Percentiles rank a stretch among this genome's conserved stretches.
phyloP scores from a whole-genome alignment of 2,888 invertebrate species.

The Peribatodes rhomboidaria region DNA sequence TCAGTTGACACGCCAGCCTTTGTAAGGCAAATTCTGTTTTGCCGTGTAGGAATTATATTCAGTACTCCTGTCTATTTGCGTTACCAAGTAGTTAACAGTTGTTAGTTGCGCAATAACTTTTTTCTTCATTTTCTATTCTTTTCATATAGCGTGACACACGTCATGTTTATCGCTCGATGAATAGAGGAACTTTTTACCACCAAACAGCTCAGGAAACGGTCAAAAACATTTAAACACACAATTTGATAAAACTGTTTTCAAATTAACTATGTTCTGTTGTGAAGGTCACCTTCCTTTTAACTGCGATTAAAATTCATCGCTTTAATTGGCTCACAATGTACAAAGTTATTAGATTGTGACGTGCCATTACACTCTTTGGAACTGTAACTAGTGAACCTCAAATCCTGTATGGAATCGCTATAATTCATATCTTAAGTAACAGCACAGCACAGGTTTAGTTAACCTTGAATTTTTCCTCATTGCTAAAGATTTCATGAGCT shows the following conservation, averaged over 20 bases:
- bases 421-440: neutral
- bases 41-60: conserved; percentile 52
- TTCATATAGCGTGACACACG: conserved; percentile 66
- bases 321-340: conserved; percentile 23
- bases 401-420: neutral
- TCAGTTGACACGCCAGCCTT: conserved; percentile 59
- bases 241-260: conserved; percentile 54
- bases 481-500: neutral
- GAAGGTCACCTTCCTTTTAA: conserved; percentile 51
- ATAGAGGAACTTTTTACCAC: conserved; percentile 40
- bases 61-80: conserved; percentile 53
- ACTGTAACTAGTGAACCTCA: conserved; percentile 12
- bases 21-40: conserved; percentile 60
- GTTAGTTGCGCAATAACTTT: conserved; percentile 60
- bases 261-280: conserved; percentile 38
- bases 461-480: conserved; percentile 7
- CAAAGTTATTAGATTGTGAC: conserved; percentile 26
- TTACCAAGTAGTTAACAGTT: conserved; percentile 53
- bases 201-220: conserved; percentile 51
- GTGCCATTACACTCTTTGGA: conserved; percentile 16
- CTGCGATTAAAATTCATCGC: conserved; percentile 42
- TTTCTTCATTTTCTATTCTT: conserved; percentile 64
- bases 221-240: conserved; percentile 51
- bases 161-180: conserved; percentile 57
- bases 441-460: neutral